These are phyloP conservation scores for Scleropages formosus DNA, from an alignment of 2,797 vertebrate species.

Conservation along the genomic window DNA sequence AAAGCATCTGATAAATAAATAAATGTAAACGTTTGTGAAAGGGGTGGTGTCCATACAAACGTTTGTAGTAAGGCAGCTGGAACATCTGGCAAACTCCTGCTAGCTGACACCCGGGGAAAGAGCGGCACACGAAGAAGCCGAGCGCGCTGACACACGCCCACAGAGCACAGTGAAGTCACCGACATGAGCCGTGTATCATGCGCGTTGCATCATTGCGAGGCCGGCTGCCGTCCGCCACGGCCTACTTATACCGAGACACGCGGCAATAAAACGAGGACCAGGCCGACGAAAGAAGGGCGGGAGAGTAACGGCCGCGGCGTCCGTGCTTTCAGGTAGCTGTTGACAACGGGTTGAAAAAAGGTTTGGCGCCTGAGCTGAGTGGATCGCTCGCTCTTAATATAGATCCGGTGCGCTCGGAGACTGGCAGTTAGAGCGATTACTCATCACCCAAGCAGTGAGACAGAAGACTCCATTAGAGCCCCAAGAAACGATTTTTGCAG, in stretches of 20 bases:
- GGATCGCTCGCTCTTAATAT: background rate
- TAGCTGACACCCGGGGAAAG: background rate
- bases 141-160: conserved; percentile 3
- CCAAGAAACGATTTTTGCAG: background rate
- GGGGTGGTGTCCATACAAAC: background rate
- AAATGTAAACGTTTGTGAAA: background rate
- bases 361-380: background rate
- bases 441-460: background rate
- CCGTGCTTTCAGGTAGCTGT: background rate
- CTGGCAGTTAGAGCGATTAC: background rate
- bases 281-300: background rate
- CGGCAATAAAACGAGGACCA: background rate
- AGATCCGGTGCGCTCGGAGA: background rate
- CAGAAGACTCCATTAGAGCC: background rate
- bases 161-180: conserved; percentile 11
- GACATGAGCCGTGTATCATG: background rate
- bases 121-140: background rate
- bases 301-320: background rate
- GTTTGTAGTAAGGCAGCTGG: background rate
- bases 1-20: no score
- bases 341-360: conserved; percentile 2
- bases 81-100: conserved; percentile 11
- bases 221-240: background rate
- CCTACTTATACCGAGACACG: background rate
- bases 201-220: background rate